Conservation (phyloP, 2,797 vertebrate genomes). For the Limosa lapponica region DNA sequence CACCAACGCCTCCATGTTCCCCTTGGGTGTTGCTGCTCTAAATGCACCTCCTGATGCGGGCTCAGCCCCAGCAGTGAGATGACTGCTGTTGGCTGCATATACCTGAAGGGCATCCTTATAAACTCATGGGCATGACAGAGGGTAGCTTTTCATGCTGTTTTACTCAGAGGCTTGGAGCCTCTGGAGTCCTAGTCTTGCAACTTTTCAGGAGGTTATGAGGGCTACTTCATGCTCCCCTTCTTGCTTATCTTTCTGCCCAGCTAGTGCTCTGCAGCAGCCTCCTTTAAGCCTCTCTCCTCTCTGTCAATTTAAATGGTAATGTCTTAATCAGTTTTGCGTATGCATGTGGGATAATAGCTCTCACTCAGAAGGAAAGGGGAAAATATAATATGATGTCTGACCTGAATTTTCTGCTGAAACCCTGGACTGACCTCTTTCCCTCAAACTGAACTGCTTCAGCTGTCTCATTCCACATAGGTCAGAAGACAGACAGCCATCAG, state of each 20-base stretch:
- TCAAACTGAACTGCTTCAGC: neutral
- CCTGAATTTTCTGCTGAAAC: neutral
- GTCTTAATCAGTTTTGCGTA: slow-evolving; percentile 16
- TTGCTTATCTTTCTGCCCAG: neutral
- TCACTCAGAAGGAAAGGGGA: neutral
- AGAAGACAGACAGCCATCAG: neutral
- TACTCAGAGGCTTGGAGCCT: neutral
- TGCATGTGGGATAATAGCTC: neutral
- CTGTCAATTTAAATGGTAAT: neutral
- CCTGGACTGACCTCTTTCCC: neutral
- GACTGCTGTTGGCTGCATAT: neutral
- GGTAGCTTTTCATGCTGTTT: neutral
- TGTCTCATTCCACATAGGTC: neutral
- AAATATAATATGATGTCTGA: neutral
- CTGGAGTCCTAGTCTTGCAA: neutral
- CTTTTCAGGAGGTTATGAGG: neutral
- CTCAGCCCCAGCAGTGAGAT: neutral
- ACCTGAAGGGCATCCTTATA: neutral
- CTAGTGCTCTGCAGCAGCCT: neutral
- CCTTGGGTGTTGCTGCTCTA: neutral
- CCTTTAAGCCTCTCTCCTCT: neutral
- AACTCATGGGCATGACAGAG: accelerated
- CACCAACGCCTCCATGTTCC: neutral
- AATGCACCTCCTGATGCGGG: neutral
- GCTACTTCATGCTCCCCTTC: neutral